Evolutionary conservation across 2,113 vertebrate genomes (phyloP), one percentile per base, ranked within the genome.

Genomic region (Oenanthe melanoleuca): DNA sequence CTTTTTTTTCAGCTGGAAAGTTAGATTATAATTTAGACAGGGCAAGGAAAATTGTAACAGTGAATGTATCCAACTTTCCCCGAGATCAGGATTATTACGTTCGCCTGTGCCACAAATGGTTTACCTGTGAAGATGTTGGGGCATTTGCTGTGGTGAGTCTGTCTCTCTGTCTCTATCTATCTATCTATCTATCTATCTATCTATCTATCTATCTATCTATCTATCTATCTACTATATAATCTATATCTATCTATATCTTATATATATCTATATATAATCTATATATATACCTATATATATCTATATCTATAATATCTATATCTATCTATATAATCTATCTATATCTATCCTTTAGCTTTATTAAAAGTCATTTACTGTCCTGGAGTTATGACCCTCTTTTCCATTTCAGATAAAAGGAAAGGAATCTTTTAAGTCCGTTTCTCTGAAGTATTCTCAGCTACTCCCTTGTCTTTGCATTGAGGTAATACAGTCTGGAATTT

Each of bases 391-490:
- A 71, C 29, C 4, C n/a, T 82, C 31, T 97, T 65, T 90, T 85
- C 74, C 79, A 79, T 98, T 98, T 66, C 97, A 99, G 99, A 96
- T 99, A 86, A 98, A 97, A 95, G 98, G 97, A 47, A 98, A 98
- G 47, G 97, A 98, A 65, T 31, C 96, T 11, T 31, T 95, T 11
- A 98, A 98, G 95, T 97, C 96, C 0, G 85, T 87, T 57, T 97
- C 95, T 44, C 94, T 99, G 65, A 90, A 60, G 3, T 99, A 98
- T 91, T 79, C 97, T 37, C 95, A 97, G 92, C 97, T 98, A 37
- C 80, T 99, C 34, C 98, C 99, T 42, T 99, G 99, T 88, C 98
- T 99, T 45, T 99, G 99, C 86, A 98, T 99, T 53, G 99, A 99
- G 98, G 99, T 99, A 98, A 97, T 56, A 24, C 23, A 66, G 29